A percentile compares a stretch with the other conserved stretches of the same genome.
phyloP scores from a whole-genome alignment of 2,113 vertebrate species.

The Chitala chitala region DNA sequence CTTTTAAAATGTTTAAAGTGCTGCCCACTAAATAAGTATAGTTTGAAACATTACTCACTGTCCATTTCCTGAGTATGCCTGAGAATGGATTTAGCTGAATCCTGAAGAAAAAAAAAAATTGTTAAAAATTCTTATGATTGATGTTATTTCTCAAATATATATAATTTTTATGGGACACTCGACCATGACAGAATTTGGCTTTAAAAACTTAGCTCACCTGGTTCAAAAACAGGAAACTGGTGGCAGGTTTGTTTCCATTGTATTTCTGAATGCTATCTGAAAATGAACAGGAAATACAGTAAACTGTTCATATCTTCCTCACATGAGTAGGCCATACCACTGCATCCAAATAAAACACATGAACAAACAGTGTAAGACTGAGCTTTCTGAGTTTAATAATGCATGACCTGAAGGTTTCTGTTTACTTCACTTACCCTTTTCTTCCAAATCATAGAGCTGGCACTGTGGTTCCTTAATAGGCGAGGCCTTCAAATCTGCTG shows the following conservation, averaged over 20 bases:
- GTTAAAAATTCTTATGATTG: neutral
- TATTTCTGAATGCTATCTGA: constrained; percentile 23
- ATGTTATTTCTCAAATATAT: neutral
- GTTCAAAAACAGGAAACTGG: constrained; percentile 39
- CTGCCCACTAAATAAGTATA: too few species aligned
- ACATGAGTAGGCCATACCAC: too few species aligned
- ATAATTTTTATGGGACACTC: neutral
- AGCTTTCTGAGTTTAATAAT: neutral
- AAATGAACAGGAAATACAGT: neutral
- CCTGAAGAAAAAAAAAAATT: constrained; percentile 14
- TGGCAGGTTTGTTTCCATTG: constrained; percentile 22
- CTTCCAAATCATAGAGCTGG: constrained; percentile 45
- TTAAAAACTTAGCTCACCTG: constrained; percentile 36
- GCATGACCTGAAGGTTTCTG: neutral
- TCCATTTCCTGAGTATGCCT: constrained; percentile 28
- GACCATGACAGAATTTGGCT: neutral
- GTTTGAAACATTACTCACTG: constrained; percentile 43
- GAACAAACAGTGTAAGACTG: neutral
- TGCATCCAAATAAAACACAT: too few species aligned
- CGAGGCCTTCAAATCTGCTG: constrained; percentile 34
- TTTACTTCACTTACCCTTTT: neutral
- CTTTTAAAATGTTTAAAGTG: neutral
- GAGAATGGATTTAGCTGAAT: constrained; percentile 41
- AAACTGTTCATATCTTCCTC: neutral
- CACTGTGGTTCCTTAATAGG: constrained; percentile 40